A percentile compares a stretch with the other conserved stretches of the same genome.
These are phyloP conservation scores for Porites australiensis DNA, from an alignment of 64 coral and sea anemone species.

Conservation along the genomic window DNA sequence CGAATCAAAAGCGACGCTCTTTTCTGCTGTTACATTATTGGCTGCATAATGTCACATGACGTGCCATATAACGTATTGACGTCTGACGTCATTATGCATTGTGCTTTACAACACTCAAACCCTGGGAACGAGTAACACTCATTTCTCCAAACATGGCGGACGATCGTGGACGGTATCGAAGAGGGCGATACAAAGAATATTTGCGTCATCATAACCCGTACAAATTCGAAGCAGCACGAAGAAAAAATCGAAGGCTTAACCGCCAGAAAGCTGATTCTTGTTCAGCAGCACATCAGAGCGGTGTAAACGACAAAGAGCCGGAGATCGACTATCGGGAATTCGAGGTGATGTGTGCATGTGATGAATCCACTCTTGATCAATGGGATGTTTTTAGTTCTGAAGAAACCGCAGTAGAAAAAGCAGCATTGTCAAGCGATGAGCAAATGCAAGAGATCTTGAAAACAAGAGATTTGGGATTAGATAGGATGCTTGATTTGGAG, in stretches of 20 bases:
- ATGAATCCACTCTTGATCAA: not conserved
- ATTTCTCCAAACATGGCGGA: not conserved
- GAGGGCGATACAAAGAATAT: not conserved
- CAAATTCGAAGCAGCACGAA: slow-evolving; percentile 3
- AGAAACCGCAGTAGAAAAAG: not conserved
- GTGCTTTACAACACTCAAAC: no score
- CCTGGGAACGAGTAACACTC: no score
- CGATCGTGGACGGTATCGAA: not conserved
- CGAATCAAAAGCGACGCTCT: not conserved
- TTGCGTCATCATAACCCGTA: slow-evolving; percentile 21
- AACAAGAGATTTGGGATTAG: not conserved
- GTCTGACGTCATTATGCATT: not conserved
- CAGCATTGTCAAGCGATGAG: not conserved
- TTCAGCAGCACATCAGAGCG: not conserved
- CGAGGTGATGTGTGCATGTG: not conserved
- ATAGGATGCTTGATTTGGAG: slow-evolving; percentile 11
- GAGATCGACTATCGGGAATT: not conserved
- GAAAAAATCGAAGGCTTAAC: not conserved
- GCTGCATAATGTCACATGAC: not conserved
- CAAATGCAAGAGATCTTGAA: not conserved
- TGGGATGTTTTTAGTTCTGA: not conserved
- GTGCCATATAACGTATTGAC: no score
- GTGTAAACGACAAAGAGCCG: not conserved
- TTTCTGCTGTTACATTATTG: not conserved
- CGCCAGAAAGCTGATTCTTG: not conserved